Base-by-base conservation (phyloP, 2,797 vertebrate species). In the Enteromius anoplus region DNA sequence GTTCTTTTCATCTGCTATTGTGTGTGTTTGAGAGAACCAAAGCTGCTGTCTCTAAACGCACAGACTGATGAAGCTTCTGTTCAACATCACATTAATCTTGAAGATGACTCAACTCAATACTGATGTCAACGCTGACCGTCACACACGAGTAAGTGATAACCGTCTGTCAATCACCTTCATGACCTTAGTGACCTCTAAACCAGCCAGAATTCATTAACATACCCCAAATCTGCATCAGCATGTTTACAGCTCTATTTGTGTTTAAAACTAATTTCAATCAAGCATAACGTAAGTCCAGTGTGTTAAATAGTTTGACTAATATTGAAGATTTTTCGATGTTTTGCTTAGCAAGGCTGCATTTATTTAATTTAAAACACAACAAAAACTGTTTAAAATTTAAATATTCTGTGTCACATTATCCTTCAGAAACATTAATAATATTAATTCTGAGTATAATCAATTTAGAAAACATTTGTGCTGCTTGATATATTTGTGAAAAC, bases 1-100 rank as follows among this genome's bases (percentile, higher is more conserved):
- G 76, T 84, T 88, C 91, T 93, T 92, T 93, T 94, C 89, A 94
- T 88, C 82, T 60, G 29, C 76, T 75, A 84, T 80, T 53, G 42
- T 42, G 42, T 42, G 60, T 76, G 69, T 71, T 37, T 19, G 14
- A 3, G 51, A 55, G 12, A 58, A 37, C 5, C 5, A 32, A n/a
- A 55, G 5, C 10, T 1, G 19, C 32, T n/a, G 32, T 37, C 32
- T 58, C 32, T 58, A 42, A 17, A 37, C 14, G 7, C 11, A 75
- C 71, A 51, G 47, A 12, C 32, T n/a, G 19, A 75, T 29, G 23
- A 15, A 29, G 58, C 11, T 62, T 9, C 34, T 6, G n/a, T 2
- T 60, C 49, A 26, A 10, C 73, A 23, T 58, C 73, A 17, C 32
- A 58, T 72, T 21, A 12, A n/a, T n/a, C 70, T 73, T 6, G 70